Conservation (phyloP, 2,113 vertebrate genomes). For the Clarias macrocephalus region DNA sequence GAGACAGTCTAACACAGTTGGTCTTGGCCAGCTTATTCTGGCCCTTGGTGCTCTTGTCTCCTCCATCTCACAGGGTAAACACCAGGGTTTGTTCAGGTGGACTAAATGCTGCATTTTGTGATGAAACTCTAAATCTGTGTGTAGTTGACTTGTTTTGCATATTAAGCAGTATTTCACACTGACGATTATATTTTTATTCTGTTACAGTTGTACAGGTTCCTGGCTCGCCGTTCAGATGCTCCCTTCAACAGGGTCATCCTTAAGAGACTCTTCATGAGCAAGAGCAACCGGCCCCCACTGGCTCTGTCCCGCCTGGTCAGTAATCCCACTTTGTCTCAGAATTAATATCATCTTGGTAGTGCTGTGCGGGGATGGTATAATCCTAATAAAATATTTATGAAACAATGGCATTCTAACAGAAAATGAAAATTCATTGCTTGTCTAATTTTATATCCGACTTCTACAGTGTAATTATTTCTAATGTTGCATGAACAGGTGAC, state of each 20-base stretch:
- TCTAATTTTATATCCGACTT: background rate
- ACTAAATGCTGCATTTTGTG: background rate
- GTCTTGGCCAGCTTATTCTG: background rate
- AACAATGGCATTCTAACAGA: background rate
- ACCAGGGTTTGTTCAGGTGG: background rate
- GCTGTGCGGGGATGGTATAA: background rate
- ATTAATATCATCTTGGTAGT: too few species aligned
- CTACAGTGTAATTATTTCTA: background rate
- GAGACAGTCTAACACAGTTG: background rate
- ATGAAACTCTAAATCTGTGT: background rate
- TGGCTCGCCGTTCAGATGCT: conserved; percentile 84
- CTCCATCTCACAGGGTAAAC: background rate
- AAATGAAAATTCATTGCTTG: background rate
- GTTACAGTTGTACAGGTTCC: conserved; percentile 85
- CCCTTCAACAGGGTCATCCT: conserved; percentile 89
- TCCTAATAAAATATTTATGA: background rate
- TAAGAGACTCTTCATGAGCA: conserved; percentile 89
- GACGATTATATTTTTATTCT: background rate
- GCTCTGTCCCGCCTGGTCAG: conserved; percentile 86
- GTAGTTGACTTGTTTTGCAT: background rate
- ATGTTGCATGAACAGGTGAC: background rate
- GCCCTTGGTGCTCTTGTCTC: background rate
- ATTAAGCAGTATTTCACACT: background rate
- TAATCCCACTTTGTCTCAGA: background rate
- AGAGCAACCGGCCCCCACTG: conserved; percentile 84